phyloP scores from a whole-genome alignment of 2,797 vertebrate species.

The Pelodytes ibericus region DNA sequence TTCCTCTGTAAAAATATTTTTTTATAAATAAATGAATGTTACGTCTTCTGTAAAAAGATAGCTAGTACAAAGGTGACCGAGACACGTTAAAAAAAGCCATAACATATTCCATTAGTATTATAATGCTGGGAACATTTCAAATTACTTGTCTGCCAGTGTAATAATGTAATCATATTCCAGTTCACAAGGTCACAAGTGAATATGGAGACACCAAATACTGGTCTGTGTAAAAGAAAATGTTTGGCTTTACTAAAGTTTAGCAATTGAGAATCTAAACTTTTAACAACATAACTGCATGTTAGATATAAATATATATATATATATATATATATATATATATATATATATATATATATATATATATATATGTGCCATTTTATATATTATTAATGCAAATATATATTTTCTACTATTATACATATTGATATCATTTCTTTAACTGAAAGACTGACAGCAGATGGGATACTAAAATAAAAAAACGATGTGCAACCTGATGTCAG shows the following conservation, averaged over 20 bases:
- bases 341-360: neutral
- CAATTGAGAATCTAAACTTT: neutral
- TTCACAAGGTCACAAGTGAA: constrained; percentile 43
- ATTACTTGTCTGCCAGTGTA: constrained; percentile 29
- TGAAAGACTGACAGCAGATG: no score
- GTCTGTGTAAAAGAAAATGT: constrained; percentile 10
- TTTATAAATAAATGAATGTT: constrained; percentile 38
- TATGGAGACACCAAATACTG: constrained; percentile 33
- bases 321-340: neutral
- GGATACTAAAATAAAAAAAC: no score
- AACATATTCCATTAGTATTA: constrained; percentile 58
- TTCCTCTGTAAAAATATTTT: neutral
- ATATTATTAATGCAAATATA: no score
- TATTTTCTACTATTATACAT: no score
- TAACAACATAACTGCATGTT: neutral
- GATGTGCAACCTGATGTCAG: no score
- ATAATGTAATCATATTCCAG: constrained; percentile 49
- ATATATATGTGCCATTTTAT: neutral
- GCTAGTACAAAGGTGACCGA: constrained; percentile 53
- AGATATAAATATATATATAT: neutral
- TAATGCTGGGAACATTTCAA: constrained; percentile 53
- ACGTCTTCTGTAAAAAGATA: constrained; percentile 1
- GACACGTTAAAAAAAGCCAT: constrained; percentile 41
- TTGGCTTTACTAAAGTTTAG: neutral
- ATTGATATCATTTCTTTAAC: no score